Conservation (phyloP, 2,888 invertebrate species). For the Drosophila meridiana region DNA sequence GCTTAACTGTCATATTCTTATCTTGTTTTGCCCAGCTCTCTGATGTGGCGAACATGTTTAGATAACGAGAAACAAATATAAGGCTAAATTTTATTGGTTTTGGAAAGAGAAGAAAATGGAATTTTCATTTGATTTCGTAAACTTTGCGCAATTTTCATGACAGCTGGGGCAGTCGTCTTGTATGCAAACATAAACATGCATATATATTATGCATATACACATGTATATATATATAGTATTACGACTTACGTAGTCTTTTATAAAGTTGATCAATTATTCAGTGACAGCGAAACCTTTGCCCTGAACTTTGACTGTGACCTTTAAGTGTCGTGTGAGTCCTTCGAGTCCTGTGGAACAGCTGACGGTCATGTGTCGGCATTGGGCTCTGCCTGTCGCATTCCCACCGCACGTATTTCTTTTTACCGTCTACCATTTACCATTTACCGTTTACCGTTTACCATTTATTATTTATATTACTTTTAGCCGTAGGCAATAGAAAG, state of each 20-base stretch:
- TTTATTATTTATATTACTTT: slow-evolving; percentile 58
- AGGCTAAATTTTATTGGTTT: slow-evolving; percentile 55
- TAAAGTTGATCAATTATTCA: slow-evolving; percentile 72
- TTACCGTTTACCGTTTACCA: slow-evolving; percentile 20
- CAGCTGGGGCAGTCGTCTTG: slow-evolving; percentile 17
- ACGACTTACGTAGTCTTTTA: slow-evolving; percentile 35
- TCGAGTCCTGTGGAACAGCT: slow-evolving; percentile 52
- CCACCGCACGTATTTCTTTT: slow-evolving; percentile 17
- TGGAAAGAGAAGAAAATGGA: slow-evolving; percentile 30
- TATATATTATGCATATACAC: slow-evolving; percentile 7
- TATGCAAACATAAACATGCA: slow-evolving; percentile 1
- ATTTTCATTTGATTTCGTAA: slow-evolving; percentile 35
- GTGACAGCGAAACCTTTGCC: slow-evolving; percentile 59
- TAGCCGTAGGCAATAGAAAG: slow-evolving; percentile 16
- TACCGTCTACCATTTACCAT: neutral
- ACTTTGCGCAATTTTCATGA: slow-evolving; percentile 42
- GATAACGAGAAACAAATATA: slow-evolving; percentile 42
- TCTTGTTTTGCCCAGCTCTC: slow-evolving; percentile 8
- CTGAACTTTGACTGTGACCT: slow-evolving; percentile 71
- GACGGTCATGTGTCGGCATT: slow-evolving; percentile 41
- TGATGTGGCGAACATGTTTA: slow-evolving; percentile 58
- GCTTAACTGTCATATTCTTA: neutral
- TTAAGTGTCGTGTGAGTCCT: slow-evolving; percentile 41
- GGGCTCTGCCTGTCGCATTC: neutral
- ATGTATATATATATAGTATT: neutral